Base-by-base conservation (phyloP, 2,113 vertebrate genomes). In the Harpagus bidentatus region DNA sequence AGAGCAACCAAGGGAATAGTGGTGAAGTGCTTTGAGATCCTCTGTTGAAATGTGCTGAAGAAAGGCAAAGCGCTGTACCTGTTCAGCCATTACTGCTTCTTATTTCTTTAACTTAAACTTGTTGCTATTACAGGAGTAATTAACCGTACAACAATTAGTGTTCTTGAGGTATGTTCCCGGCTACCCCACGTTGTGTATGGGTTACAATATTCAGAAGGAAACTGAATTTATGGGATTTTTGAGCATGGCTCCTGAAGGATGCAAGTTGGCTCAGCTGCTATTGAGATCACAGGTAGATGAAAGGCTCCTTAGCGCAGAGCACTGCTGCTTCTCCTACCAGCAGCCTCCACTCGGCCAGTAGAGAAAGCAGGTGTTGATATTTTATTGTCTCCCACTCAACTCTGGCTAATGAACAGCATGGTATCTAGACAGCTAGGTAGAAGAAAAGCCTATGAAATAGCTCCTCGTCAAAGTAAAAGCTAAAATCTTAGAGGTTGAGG, bases 1-100 rank as follows among this genome's bases (percentile, higher is more conserved):
- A 17, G 17, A 14, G 67, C 36, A 20, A 34, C 14, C 53, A 14
- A 23, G 72, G 2, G 20, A 17, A 16, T 2, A 5, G 31, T 7
- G 36, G 52, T 81, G 91, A 82, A 42, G 76, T 82, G 96, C 96
- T 97, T 97, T 97, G 96, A 97, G 97, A 97, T 97, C 96, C 96
- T 97, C 96, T 96, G 94, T 84, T 88, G 95, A 97, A 82, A 95
- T 3, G 95, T 96, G 96, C 96, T 97, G 92, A 88, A 86, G 86
- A 93, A 92, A 55, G 92, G 92, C 97, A 95, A 97, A 92, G 90
- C 76, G 83, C 88, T 83, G 84, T 32, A 62, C 63, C 45, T 25
- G 3, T 13, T 36, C 56, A 56, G 77, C 81, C 86, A 5, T 18
- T 16, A 14, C 86, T 50, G n/a, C 79, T 77, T 22, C 84, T 61